Percentiles rank a stretch among this genome's conserved stretches.
Conservation (phyloP, 2,113 vertebrate genomes). For the Trogon surrucura region DNA sequence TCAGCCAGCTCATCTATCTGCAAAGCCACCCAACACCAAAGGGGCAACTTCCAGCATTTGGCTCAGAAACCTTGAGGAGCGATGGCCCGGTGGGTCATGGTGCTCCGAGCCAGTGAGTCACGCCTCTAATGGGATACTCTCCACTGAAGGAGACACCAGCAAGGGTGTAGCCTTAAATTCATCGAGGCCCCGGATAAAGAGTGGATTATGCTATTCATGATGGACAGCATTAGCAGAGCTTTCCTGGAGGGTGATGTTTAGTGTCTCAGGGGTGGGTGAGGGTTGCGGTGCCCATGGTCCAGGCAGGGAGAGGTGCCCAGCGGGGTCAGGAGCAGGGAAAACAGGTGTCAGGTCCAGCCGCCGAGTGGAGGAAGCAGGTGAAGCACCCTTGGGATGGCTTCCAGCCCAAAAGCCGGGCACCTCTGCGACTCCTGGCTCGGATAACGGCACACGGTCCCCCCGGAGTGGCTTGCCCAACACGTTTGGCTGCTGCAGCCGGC, state of each 20-base stretch:
- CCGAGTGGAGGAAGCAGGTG: neutral
- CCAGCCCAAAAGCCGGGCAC: neutral
- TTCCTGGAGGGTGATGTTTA: neutral
- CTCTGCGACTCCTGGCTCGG: neutral
- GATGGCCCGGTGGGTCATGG: neutral
- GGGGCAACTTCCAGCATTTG: neutral
- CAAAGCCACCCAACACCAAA: constrained; percentile 4
- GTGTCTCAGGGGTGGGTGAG: neutral
- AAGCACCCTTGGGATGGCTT: neutral
- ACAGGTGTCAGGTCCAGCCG: neutral
- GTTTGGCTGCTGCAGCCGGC: neutral
- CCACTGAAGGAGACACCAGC: neutral
- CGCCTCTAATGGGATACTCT: constrained; percentile 23
- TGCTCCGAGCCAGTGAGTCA: constrained; percentile 1
- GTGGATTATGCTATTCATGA: constrained; percentile 38
- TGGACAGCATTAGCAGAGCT: constrained; percentile 26
- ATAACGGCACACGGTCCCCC: neutral
- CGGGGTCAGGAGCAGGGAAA: fast-evolving
- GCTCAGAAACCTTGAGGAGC: neutral
- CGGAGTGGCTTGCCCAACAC: neutral
- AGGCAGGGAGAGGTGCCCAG: neutral
- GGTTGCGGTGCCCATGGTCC: neutral
- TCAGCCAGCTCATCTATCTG: neutral
- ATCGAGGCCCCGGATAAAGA: constrained; percentile 1
- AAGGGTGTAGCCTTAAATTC: constrained; percentile 29